A percentile compares a stretch with the other conserved stretches of the same genome.
Evolutionary conservation across 2,888 invertebrate genomes (phyloP).

Genomic region (Nomada ferruginata): DNA sequence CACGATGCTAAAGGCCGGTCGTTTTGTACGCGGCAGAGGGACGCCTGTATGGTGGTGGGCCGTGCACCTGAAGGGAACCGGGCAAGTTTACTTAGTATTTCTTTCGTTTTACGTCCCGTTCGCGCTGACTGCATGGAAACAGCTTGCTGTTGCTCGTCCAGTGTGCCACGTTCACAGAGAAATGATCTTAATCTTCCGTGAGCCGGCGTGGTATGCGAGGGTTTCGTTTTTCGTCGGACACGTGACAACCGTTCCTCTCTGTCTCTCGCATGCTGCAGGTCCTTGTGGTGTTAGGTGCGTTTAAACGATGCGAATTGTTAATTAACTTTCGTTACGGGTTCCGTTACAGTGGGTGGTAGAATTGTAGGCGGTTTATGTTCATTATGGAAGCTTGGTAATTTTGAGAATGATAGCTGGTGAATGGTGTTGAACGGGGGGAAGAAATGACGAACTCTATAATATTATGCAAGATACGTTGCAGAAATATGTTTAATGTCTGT

Average conservation of each 20-base stretch:
- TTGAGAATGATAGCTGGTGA: no score
- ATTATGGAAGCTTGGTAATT: no score
- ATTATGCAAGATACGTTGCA: no score
- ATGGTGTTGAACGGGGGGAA: no score
- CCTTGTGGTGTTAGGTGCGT: no score
- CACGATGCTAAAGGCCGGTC: conserved; percentile 56
- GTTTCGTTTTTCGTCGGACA: conserved; percentile 33
- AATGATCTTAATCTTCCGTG: conserved; percentile 44
- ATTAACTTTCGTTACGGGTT: no score
- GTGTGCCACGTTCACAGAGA: conserved; percentile 19
- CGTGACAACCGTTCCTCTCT: not conserved
- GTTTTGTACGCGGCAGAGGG: not conserved
- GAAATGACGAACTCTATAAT: no score
- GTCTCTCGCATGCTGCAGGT: not conserved
- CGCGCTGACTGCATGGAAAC: conserved; percentile 25
- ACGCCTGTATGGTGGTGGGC: not conserved
- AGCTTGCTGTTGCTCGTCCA: not conserved
- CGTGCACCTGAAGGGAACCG: not conserved
- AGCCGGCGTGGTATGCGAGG: conserved; percentile 13
- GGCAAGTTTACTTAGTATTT: conserved; percentile 31
- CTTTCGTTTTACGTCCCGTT: conserved; percentile 39
- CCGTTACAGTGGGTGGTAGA: no score
- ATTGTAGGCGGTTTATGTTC: no score
- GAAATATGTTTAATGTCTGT: no score
- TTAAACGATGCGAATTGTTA: no score